Base-by-base conservation (phyloP, 2,797 vertebrate species). In the Ctenochaetus hawaiiensis region DNA sequence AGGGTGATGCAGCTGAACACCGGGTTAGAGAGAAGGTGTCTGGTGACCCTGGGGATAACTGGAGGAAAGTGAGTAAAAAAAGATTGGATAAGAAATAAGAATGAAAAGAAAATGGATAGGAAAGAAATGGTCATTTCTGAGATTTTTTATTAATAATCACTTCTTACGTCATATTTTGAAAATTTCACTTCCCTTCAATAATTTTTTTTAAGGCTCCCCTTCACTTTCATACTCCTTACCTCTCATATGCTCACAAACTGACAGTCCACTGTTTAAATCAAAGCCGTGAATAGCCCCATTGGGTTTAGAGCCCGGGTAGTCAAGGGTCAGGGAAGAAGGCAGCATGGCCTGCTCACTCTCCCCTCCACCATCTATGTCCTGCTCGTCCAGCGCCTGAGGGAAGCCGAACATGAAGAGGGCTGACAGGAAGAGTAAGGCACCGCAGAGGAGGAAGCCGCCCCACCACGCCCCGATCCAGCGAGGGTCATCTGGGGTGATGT, bases 391-490 rank as follows among this genome's bases (percentile, higher is more conserved):
- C 3, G 97, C 95, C 91, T 98, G 97, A 2, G 98, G 98, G 87
- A 99, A 99, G 53, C 98, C 98, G 2, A 99, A 99, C 98, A 99
- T 99, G 80, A 97, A 95, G 87, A 99, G 96, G 80, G 98, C 94
- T 0, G 98, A 98, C 95, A 99, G 95, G 95, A 99, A 99, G 89
- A 99, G 98, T 96, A 99, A 97, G 96, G 96, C 97, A 95, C 97
- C 96, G 14, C 98, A 99, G 75, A 99, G 96, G 89, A 99, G 97
- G 91, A 99, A 99, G 81, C 98, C 98, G 4, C 94, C 97, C 98
- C 98, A 99, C 98, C 98, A 99, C 0, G 98, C 98, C 84, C 98
- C 98, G 3, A 99, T 99, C 98, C 98, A 99, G 71, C 98, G 96
- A 43, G 98, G 98, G 95, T 99, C 98, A 0, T 99, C 98, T 0